A percentile compares a stretch with the other conserved stretches of the same genome.
Evolutionary conservation across 2,888 invertebrate species (phyloP).

Genomic region (Phengaris alcon): DNA sequence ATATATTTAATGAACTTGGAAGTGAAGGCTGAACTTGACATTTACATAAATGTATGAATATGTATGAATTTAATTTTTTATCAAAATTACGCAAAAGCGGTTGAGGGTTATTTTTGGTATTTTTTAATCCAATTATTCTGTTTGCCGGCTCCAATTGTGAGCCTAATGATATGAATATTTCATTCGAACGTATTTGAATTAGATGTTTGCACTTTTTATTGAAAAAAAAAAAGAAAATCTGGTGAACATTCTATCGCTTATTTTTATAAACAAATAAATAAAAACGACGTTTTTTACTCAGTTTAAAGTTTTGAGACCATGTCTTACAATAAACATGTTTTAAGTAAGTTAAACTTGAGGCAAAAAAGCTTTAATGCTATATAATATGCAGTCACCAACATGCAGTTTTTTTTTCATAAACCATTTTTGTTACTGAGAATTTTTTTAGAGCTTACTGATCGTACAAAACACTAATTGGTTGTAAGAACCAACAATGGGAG

Average conservation of each 20-base stretch:
- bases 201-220: constrained; percentile 2
- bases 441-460: too few relatives aligned
- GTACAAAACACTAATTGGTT: too few relatives aligned
- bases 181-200: constrained; percentile 11
- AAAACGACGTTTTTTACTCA: too few relatives aligned
- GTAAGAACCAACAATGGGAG: too few relatives aligned
- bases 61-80: constrained; percentile 36
- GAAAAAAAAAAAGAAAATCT: constrained; percentile 4
- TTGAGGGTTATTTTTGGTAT: constrained; percentile 37
- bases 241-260: not conserved
- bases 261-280: too few relatives aligned
- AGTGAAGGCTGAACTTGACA: constrained; percentile 36
- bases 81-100: constrained; percentile 38
- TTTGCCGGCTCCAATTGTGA: constrained; percentile 19
- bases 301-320: too few relatives aligned
- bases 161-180: constrained; percentile 27
- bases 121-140: constrained; percentile 26
- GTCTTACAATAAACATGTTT: too few relatives aligned
- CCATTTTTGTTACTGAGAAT: too few relatives aligned
- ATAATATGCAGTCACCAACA: too few relatives aligned
- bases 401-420: too few relatives aligned
- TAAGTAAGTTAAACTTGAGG: too few relatives aligned
- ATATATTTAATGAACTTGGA: constrained; percentile 28
- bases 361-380: too few relatives aligned
- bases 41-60: constrained; percentile 38